phyloP scores from a whole-genome alignment of 2,113 vertebrate genomes.

The Ondatra zibethicus region DNA sequence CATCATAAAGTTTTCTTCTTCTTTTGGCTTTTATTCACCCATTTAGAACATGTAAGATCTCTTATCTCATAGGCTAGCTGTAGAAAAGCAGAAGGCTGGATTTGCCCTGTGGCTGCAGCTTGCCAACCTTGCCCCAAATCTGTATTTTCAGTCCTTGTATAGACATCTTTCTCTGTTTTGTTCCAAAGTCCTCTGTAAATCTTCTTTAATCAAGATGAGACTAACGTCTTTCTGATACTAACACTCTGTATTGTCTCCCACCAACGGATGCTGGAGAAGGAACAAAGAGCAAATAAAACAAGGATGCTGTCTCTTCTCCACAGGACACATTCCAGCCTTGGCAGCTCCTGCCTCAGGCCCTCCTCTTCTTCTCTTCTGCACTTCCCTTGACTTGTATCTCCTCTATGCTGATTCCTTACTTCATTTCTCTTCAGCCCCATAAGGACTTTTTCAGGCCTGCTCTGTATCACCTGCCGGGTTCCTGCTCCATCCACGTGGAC shows the following conservation, averaged over 20 bases:
- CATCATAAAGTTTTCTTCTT: background rate
- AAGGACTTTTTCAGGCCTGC: background rate
- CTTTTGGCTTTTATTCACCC: background rate
- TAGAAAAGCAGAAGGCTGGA: background rate
- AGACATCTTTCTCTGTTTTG: background rate
- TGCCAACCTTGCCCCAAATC: background rate
- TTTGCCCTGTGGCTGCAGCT: background rate
- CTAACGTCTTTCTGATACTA: background rate
- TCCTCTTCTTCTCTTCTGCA: background rate
- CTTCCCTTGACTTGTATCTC: constrained; percentile 48
- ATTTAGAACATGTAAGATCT: constrained; percentile 8
- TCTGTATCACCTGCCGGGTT: background rate
- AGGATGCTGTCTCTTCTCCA: background rate
- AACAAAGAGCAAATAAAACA: background rate
- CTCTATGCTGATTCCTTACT: background rate
- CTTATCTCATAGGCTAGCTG: background rate
- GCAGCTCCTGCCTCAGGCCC: background rate
- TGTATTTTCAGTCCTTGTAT: background rate
- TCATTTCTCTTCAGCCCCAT: background rate
- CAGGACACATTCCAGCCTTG: background rate
- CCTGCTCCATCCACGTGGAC: background rate
- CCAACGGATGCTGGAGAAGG: background rate
- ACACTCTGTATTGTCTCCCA: background rate
- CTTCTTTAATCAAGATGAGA: background rate
- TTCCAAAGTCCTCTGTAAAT: background rate